phyloP scores from a whole-genome alignment of 2,888 invertebrate genomes.

The Luperina testacea region DNA sequence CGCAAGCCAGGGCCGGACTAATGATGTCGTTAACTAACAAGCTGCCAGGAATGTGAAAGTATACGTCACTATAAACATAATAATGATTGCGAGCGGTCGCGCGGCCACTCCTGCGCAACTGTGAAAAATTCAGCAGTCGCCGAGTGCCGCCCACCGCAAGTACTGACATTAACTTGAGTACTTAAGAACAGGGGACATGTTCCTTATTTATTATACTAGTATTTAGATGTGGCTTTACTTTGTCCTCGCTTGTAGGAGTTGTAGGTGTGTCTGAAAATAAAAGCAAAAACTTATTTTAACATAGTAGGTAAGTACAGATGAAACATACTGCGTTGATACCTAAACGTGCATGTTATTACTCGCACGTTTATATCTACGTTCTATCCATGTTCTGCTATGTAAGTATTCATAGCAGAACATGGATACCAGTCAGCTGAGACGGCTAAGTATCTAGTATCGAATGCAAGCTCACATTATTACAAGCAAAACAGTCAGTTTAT shows the following conservation, averaged over 20 bases:
- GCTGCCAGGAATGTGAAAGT: slow-evolving; percentile 34
- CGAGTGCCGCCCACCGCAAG: slow-evolving; percentile 35
- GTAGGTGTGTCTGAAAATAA: neutral
- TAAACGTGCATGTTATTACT: no score
- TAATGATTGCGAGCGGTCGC: slow-evolving; percentile 11
- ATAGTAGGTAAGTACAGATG: neutral
- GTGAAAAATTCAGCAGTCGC: slow-evolving; percentile 33
- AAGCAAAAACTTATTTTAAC: neutral
- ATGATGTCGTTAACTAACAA: slow-evolving; percentile 29
- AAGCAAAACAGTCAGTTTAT: slow-evolving; percentile 22
- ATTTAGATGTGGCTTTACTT: neutral
- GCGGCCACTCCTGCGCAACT: slow-evolving; percentile 11
- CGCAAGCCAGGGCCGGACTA: slow-evolving; percentile 6
- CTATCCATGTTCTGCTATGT: no score
- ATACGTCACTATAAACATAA: slow-evolving; percentile 27
- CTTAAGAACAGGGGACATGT: slow-evolving; percentile 4
- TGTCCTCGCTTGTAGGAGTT: neutral
- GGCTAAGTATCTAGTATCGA: neutral
- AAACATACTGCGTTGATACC: neutral
- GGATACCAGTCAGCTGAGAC: neutral
- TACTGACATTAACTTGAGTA: slow-evolving; percentile 32
- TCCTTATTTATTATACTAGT: slow-evolving; percentile 2
- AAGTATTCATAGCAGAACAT: slow-evolving; percentile 17
- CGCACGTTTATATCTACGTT: no score
- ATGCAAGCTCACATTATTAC: slow-evolving; percentile 33